phyloP scores from a whole-genome alignment of 2,888 invertebrate genomes.

The Archips xylosteana region DNA sequence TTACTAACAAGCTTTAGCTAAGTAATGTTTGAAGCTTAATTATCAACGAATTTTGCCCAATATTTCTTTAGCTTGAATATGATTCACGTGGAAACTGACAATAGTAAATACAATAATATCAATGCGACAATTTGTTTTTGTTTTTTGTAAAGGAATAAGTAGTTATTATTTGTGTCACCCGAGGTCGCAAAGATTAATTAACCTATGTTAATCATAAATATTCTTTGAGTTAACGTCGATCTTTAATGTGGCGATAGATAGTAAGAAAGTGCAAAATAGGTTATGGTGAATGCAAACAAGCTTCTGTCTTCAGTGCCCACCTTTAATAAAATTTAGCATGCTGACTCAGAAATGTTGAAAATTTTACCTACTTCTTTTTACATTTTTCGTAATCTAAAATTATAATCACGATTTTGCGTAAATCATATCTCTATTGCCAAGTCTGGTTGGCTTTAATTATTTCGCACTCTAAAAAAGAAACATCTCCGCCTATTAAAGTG shows the following conservation, averaged over 20 bases:
- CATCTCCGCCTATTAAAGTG: conserved; percentile 30
- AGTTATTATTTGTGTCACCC: too few species aligned
- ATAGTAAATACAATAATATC: too few species aligned
- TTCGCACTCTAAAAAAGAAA: conserved; percentile 30
- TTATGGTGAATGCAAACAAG: too few species aligned
- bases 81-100: neutral
- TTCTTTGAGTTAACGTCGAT: too few species aligned
- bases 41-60: neutral
- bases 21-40: neutral
- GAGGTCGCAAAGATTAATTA: too few species aligned
- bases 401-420: neutral
- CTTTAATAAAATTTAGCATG: neutral
- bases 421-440: conserved; percentile 5
- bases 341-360: neutral
- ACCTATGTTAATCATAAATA: too few species aligned
- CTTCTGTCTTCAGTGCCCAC: neutral
- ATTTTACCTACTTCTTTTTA: neutral
- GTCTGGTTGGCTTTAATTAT: conserved; percentile 13
- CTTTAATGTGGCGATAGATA: too few species aligned
- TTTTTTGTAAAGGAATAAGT: too few species aligned
- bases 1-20: too few species aligned
- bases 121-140: too few species aligned
- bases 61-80: neutral
- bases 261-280: too few species aligned
- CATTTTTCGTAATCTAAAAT: neutral